Evolutionary conservation across 2,113 vertebrate species (phyloP), one percentile per base, ranked within the genome.

Genomic region (Dipodomys spectabilis): DNA sequence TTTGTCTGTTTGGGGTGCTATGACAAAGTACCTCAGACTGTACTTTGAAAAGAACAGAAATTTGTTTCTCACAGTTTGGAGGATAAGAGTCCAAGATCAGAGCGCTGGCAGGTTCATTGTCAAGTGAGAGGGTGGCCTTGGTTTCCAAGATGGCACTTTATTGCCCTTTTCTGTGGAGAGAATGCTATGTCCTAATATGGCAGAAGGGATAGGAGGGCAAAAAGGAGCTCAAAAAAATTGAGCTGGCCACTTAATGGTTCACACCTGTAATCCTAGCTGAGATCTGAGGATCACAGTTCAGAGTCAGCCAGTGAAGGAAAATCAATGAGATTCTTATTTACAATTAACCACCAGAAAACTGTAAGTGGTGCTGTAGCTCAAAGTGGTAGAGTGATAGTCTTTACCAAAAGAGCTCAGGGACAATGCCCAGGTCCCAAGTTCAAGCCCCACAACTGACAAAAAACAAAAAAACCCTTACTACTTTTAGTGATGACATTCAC

Each of bases 11-110:
- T 77, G 10, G 67, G 32, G 68, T 44, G 13, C 68, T 65, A 23
- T 10, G 35, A 49, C 30, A 68, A 35, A 88, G 68, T 69, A 27
- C 8, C 35, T 75, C 11, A 67, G 20, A 9, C 23, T 67, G 32
- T 71, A 60, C 30, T 80, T 89, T 80, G 69, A 71, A n/a, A 79
- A 35, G 45, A 81, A 44, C 2, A 80, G 67, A 19, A 57, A 89
- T 71, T 71, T 89, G 60, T 80, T 89, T 80, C 65, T 89, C 25
- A 85, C 5, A 71, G 23, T 69, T 71, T 80, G 27, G 67, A 89
- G 53, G 49, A 32, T 57, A 64, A 64, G 69, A 57, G 6, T 68
- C n/a, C 49, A 60, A 74, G 19, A 19, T 62, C 7, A 92, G 68
- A 39, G 5, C 6, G 8, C 30, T 15, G 25, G 45, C 12, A 32